Percentiles rank a stretch among this genome's conserved stretches.
Conservation (phyloP, 2,797 vertebrate genomes). For the Anableps anableps region DNA sequence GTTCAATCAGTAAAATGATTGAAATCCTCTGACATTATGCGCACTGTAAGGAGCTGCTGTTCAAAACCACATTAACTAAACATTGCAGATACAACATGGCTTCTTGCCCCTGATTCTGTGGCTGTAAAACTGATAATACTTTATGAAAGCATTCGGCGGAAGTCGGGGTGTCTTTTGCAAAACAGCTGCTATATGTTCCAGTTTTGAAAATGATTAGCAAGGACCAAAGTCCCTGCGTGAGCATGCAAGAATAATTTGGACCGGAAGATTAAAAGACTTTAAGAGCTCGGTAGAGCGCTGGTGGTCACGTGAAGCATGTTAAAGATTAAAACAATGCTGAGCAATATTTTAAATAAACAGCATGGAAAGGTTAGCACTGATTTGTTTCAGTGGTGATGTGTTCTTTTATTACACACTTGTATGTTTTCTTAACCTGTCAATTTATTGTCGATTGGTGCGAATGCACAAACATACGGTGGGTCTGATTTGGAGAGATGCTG, state of each 20-base stretch:
- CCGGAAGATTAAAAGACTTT: background rate
- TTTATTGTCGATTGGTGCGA: background rate
- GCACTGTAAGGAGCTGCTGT: background rate
- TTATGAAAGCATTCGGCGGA: background rate
- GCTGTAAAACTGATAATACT: slow-evolving; percentile 8
- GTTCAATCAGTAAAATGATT: background rate
- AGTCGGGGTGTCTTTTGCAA: background rate
- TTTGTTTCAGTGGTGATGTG: background rate
- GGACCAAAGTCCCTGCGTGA: background rate
- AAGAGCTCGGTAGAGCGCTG: background rate
- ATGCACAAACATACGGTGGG: background rate
- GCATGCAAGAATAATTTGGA: background rate
- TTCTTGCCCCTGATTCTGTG: background rate
- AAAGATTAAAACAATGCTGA: slow-evolving; percentile 3
- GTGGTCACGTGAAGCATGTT: background rate
- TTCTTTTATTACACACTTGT: background rate
- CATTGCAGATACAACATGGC: background rate
- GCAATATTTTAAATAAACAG: background rate
- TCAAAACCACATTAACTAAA: background rate
- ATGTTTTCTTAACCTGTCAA: background rate
- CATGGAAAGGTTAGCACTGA: background rate
- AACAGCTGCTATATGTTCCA: background rate
- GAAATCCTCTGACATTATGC: background rate
- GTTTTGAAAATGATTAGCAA: slow-evolving; percentile 15
- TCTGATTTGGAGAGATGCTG: too few relatives aligned